Conservation (phyloP, 2,888 invertebrate species). For the Drosophila macrospina region DNA sequence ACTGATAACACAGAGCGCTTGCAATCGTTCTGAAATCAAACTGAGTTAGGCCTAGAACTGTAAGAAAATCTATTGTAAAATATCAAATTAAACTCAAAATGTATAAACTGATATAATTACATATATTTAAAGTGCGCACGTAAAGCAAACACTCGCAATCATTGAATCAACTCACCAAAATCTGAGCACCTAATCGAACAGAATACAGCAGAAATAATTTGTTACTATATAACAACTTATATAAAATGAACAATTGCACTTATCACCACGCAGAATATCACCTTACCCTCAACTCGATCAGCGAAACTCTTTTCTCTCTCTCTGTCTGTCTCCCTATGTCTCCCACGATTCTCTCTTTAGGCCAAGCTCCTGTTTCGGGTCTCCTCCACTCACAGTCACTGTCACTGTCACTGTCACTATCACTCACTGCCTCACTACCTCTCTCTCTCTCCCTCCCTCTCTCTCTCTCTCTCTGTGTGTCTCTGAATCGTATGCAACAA, state of each 20-base stretch:
- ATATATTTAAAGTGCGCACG: slow-evolving; percentile 27
- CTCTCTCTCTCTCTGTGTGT: slow-evolving; percentile 39
- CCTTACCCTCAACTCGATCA: slow-evolving; percentile 16
- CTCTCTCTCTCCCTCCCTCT: slow-evolving; percentile 29
- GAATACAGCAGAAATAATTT: slow-evolving; percentile 6
- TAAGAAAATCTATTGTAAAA: slow-evolving; percentile 46
- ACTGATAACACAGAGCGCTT: too few relatives aligned
- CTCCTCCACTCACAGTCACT: neutral
- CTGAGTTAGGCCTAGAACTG: slow-evolving; percentile 36
- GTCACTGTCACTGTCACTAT: slow-evolving; percentile 15
- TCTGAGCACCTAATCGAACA: slow-evolving; percentile 35
- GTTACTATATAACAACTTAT: neutral
- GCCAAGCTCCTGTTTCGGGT: slow-evolving; percentile 2
- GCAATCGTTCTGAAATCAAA: too few relatives aligned
- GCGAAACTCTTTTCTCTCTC: slow-evolving; percentile 9
- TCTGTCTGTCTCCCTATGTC: slow-evolving; percentile 17
- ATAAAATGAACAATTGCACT: slow-evolving; percentile 37
- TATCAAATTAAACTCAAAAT: slow-evolving; percentile 48
- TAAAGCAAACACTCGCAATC: slow-evolving; percentile 13
- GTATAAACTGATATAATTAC: slow-evolving; percentile 31
- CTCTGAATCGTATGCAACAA: slow-evolving; percentile 74
- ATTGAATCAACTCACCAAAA: slow-evolving; percentile 43
- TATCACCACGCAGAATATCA: slow-evolving; percentile 24
- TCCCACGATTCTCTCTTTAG: slow-evolving; percentile 11
- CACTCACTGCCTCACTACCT: slow-evolving; percentile 20